Conservation (phyloP, 1,140 invertebrate species). For the Nymphalis io region DNA sequence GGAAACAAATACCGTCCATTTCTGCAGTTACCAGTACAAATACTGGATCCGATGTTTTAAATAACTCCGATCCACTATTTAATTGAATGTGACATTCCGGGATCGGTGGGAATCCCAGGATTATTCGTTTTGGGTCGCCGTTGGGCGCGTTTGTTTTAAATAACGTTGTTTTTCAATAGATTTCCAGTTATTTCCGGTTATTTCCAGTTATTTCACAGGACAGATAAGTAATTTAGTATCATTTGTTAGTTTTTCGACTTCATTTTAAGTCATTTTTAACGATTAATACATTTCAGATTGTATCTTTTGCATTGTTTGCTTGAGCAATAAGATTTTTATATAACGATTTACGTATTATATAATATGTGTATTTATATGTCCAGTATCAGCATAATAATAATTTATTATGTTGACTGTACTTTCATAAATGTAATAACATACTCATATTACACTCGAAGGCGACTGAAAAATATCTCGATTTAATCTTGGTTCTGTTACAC, state of each 20-base stretch:
- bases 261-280: too few relatives aligned
- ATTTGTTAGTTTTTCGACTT: neutral
- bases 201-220: neutral
- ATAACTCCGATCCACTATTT: conserved; percentile 23
- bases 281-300: neutral
- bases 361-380: too few relatives aligned
- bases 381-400: too few relatives aligned
- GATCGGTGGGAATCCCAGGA: conserved; percentile 18
- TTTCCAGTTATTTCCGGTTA: conserved; percentile 8
- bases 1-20: conserved; percentile 14
- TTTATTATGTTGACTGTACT: neutral
- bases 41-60: conserved; percentile 22
- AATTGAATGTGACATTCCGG: conserved; percentile 27
- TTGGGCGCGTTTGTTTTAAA: conserved; percentile 17
- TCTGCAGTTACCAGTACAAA: conserved; percentile 24
- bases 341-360: too few relatives aligned
- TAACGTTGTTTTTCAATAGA: conserved; percentile 20
- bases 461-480: too few relatives aligned
- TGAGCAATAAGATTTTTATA: too few relatives aligned
- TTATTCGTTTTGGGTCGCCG: conserved; percentile 20
- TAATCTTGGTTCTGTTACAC: too few relatives aligned
- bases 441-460: too few relatives aligned
- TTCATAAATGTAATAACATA: too few relatives aligned
- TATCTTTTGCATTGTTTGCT: too few relatives aligned
- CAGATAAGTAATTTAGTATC: neutral